Base-by-base conservation (phyloP, 2,113 vertebrate genomes). In the Alosa alosa region DNA sequence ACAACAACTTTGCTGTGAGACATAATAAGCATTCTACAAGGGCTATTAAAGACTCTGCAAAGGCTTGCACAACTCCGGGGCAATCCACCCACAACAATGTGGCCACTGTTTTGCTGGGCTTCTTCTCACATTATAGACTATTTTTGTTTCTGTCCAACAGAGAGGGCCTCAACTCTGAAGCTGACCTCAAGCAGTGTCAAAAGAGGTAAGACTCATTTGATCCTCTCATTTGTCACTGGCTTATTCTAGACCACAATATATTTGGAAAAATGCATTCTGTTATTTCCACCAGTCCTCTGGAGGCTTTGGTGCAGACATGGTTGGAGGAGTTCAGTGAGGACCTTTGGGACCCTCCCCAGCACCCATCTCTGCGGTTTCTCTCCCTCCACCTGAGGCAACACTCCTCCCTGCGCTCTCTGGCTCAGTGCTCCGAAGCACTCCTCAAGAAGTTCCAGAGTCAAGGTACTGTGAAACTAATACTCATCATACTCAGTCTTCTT, bases 291-390 rank as follows among this genome's bases (percentile, higher is more conserved):
- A 96, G 95, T 0, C 87, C 94, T 39, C 91, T 97, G 90, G 72
- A 93, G 89, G 83, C 89, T 82, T 88, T 96, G 5, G 85, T 96
- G 75, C 95, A 97, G 84, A 94, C 89, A 49, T 98, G 97, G 97
- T 89, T 98, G 72, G 95, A 94, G 11, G 95, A 96, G 84, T 96
- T 96, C 90, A 94, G 94, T 6, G 95, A 96, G 83, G 97, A 97
- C 91, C 95, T 98, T 88, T 89, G 95, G 84, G 95, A 97, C 18
- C 92, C 95, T 8, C 96, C 97, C 5, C 86, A 93, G 47, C 91
- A 95, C 87, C 49, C 84, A 0, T 90, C 88, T 31, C 91, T 96
- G 81, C 87, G 90, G 57, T 86, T 87, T 49, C 82, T 94, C 83
- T 81, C 90, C 4, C 84, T 84, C 6, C 94, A 95, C 84, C 89